Base-by-base conservation (phyloP, 2,797 vertebrate species). In the Hoplostethus mediterraneus region DNA sequence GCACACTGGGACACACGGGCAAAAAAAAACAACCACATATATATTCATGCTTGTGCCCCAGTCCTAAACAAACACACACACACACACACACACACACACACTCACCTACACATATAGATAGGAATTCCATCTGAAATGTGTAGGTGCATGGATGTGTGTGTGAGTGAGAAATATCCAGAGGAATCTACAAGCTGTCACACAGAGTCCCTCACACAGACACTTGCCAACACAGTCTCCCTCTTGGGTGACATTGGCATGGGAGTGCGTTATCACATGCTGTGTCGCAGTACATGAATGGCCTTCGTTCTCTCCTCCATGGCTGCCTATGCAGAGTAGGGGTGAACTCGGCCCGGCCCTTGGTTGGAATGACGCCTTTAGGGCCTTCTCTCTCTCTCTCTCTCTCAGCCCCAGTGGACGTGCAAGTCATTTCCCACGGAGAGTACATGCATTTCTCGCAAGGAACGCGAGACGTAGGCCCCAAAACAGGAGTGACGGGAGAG, bases 301-400 rank as follows among this genome's bases (percentile, higher is more conserved):
- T 70, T 79, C 45, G 17, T 56, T 63, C 52, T 6, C 70, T 59
- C 64, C 81, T 83, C 56, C 67, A 64, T 58, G 75, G 77, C 66
- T 82, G 80, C 80, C 65, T 79, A 67, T 75, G 75, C 42, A 53
- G 74, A 36, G 51, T 51, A 63, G 6, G 52, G 74, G 72, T 84
- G 63, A 55, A 51, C 58, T 54, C 63, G 16, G 78, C 62, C 73
- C 77, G 60, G 40, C 74, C 81, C n/a, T n/a, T n/a, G n/a, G n/a
- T n/a, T n/a, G 82, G 82, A 83, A 83, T 31, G 56, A 71, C 58
- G 88, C 89, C 85, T 82, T 82, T 47, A 3, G 86, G 85, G 78
- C 40, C 16, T 73, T 72, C 49, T 78, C 71, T 80, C 68, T 68
- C 70, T 83, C 75, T 71, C 33, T 44, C 63, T 44, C 44, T 63